These are phyloP conservation scores for Cossypha caffra DNA, from an alignment of 2,797 vertebrate genomes.

Conservation along the genomic window DNA sequence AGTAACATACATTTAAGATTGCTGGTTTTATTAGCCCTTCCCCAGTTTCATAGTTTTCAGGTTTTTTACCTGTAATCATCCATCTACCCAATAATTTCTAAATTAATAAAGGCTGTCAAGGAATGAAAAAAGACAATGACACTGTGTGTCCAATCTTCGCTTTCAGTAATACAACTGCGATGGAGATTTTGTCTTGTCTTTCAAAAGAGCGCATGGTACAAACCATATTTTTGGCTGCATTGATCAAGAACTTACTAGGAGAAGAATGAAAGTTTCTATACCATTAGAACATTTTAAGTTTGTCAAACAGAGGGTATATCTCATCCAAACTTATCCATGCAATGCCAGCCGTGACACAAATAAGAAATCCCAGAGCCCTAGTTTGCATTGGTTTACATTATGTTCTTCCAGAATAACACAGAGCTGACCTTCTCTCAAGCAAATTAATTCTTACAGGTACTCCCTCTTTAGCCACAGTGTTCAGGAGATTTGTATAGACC, in stretches of 20 bases:
- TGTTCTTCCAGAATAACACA: background rate
- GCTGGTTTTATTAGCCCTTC: constrained; percentile 33
- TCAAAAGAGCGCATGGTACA: background rate
- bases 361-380: background rate
- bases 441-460: background rate
- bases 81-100: constrained; percentile 15
- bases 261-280: background rate
- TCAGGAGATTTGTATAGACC: background rate
- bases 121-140: background rate
- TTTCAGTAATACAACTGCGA: background rate
- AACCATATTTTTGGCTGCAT: background rate
- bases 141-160: background rate
- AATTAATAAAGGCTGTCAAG: constrained; percentile 15
- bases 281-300: background rate
- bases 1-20: constrained; percentile 25
- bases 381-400: background rate
- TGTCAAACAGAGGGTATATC: background rate
- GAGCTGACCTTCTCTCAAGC: background rate
- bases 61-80: background rate
- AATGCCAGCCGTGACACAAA: background rate
- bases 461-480: background rate
- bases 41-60: background rate
- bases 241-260: background rate
- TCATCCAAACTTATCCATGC: background rate
- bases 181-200: background rate